A percentile compares a stretch with the other conserved stretches of the same genome.
phyloP scores from a whole-genome alignment of 2,113 vertebrate genomes.

The Empidonax alnorum region DNA sequence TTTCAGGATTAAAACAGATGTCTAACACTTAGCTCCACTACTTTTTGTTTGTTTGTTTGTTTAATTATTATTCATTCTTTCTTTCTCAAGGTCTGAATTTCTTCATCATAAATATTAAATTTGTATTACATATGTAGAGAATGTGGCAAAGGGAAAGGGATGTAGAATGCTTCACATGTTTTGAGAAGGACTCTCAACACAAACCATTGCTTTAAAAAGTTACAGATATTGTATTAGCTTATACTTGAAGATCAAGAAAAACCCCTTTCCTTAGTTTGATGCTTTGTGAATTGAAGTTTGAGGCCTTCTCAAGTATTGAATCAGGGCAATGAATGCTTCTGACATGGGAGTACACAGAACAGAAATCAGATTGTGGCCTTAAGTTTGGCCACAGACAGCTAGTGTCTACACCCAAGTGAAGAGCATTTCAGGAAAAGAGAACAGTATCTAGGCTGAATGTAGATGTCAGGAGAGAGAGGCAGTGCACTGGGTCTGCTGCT shows the following conservation, averaged over 20 bases:
- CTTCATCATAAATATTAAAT: not conserved
- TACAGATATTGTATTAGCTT: not conserved
- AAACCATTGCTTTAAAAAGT: not conserved
- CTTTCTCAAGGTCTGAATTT: not conserved
- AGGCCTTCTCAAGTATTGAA: not conserved
- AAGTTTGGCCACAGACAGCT: not conserved
- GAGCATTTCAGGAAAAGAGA: not conserved
- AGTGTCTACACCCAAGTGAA: not conserved
- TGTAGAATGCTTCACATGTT: not conserved
- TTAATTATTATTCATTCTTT: not conserved
- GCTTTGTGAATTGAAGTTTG: not conserved
- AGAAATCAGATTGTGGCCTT: not conserved
- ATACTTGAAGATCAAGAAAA: not conserved
- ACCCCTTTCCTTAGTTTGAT: not conserved
- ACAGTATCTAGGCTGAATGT: not conserved
- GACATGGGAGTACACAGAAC: accelerated
- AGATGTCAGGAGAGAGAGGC: not conserved
- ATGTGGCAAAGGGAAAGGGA: not conserved
- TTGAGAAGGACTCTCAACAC: not conserved
- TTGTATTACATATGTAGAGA: not conserved
- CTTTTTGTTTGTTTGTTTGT: not conserved
- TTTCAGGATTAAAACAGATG: not conserved
- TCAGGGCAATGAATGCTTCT: accelerated
- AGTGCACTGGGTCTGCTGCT: not conserved
- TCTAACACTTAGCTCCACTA: not conserved